A percentile compares a stretch with the other conserved stretches of the same genome.
Conservation (phyloP, 2,888 invertebrate species). For the Drosophila ezoana region DNA sequence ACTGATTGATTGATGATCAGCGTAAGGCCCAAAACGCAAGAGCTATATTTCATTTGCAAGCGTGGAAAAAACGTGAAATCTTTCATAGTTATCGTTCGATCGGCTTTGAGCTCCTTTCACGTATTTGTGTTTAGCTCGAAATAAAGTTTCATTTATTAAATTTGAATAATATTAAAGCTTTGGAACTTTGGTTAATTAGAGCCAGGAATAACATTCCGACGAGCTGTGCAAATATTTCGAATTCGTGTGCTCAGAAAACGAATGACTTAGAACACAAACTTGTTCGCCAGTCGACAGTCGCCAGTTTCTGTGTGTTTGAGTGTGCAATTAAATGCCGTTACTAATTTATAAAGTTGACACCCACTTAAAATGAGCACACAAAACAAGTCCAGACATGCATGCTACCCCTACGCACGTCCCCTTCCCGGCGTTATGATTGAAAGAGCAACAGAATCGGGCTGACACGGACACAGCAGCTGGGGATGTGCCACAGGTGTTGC, state of each 20-base stretch:
- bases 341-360: conserved; percentile 69
- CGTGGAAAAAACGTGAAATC: too few species aligned
- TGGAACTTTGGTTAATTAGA: background rate
- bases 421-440: conserved; percentile 49
- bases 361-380: conserved; percentile 57
- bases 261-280: conserved; percentile 66
- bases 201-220: background rate
- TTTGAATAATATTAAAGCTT: too few species aligned
- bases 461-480: conserved; percentile 19
- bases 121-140: too few species aligned
- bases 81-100: too few species aligned
- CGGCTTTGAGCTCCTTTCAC: too few species aligned
- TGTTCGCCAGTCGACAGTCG: conserved; percentile 18
- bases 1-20: too few species aligned
- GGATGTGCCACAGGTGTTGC: conserved; percentile 51
- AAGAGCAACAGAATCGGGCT: conserved; percentile 38
- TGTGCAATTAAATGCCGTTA: conserved; percentile 67
- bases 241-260: conserved; percentile 28
- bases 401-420: background rate
- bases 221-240: background rate
- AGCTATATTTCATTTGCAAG: too few species aligned
- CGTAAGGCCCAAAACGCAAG: too few species aligned
- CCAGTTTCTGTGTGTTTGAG: background rate
- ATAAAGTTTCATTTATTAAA: background rate
- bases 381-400: conserved; percentile 35